Evolutionary conservation across 2,797 vertebrate genomes (phyloP), one percentile per base, ranked within the genome.

Genomic region (Sebastes iracundus): DNA sequence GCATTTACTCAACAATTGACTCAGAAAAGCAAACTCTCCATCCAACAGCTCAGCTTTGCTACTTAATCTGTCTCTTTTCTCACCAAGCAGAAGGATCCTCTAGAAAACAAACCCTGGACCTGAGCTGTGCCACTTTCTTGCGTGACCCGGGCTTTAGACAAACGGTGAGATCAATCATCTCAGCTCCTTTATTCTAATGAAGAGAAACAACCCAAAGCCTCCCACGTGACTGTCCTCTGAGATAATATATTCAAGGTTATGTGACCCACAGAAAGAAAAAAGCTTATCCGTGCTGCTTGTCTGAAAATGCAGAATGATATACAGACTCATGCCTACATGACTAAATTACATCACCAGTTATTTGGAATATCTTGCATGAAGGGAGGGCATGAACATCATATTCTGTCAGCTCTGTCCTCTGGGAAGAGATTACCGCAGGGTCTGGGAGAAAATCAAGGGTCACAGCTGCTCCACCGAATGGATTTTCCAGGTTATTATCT

Each of bases 401-500:
- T 79, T 71, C 61, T 73, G 68, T 89, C 64, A 63, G 77, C n/a
- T 5, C 64, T 60, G 79, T 80, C 84, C 85, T 80, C 59, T 33
- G 42, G 59, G 35, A 71, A 59, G 75, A 77, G 85, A 88, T 89
- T 87, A 86, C 74, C 32, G 75, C 71, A 67, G 30, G 64, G 88
- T 82, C 79, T 25, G 18, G 72, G 75, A 82, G 73, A 85, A 79
- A 81, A 78, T 69, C 64, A 79, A 70, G 72, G 87, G 84, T 87
- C 84, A 82, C 72, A 77, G 75, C 84, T 79, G 75, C 78, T 70
- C 61, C 28, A 9, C 25, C 5, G 56, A 88, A 89, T 77, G 74
- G 79, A 83, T 85, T 90, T 86, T 58, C 22, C 64, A 42, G 69
- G 72, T 69, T 85, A 79, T 89, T 88, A 81, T 89, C 76, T 75